Conservation (phyloP, 2,797 vertebrate species). For the Sarcophilus harrisii region DNA sequence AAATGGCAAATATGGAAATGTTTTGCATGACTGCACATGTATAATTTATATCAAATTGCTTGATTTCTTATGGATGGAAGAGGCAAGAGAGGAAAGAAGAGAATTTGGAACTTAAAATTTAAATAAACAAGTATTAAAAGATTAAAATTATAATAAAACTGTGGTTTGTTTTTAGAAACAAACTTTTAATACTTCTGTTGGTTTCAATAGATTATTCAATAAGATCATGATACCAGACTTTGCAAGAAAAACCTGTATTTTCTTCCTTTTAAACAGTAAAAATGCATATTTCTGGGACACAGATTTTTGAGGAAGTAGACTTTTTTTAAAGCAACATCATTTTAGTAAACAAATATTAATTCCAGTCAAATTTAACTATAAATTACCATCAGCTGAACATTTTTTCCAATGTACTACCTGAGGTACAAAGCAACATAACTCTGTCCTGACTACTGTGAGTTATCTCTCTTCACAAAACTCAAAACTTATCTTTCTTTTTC, state of each 20-base stretch:
- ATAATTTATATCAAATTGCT: not conserved
- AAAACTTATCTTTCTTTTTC: conserved; percentile 33
- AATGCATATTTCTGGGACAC: conserved; percentile 15
- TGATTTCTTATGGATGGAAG: not conserved
- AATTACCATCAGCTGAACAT: not conserved
- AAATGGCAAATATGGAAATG: not conserved
- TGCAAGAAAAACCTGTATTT: conserved; percentile 18
- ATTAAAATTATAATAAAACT: conserved; percentile 44
- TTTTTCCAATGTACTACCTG: conserved; percentile 23
- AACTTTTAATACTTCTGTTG: not conserved
- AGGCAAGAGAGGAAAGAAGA: not conserved
- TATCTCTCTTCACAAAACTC: conserved; percentile 26
- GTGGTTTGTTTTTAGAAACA: not conserved
- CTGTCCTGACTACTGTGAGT: not conserved
- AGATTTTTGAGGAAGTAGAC: not conserved
- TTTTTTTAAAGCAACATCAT: not conserved
- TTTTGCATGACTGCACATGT: not conserved
- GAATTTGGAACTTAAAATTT: not conserved
- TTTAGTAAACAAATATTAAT: not conserved
- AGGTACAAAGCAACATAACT: conserved; percentile 25
- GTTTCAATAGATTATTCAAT: conserved; percentile 33
- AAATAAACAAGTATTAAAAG: too few relatives aligned
- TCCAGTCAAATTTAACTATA: not conserved
- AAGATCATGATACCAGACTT: conserved; percentile 37
- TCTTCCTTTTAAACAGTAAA: conserved; percentile 37